These are phyloP conservation scores for Cerceris ruficornis DNA, from an alignment of 2,888 invertebrate genomes.

Conservation along the genomic window DNA sequence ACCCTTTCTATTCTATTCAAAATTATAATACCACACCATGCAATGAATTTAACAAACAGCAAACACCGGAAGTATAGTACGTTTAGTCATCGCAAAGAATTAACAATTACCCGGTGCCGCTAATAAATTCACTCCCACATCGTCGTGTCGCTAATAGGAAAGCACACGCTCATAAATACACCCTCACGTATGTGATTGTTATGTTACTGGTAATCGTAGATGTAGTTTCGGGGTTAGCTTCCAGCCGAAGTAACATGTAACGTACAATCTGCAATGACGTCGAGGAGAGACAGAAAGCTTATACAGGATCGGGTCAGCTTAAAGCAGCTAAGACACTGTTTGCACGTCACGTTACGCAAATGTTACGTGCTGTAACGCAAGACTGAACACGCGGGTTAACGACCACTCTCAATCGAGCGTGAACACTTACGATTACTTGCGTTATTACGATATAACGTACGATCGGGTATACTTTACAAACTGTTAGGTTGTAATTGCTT, in stretches of 20 bases:
- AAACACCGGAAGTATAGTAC: too few species aligned
- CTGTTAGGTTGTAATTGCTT: too few species aligned
- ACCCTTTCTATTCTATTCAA: too few species aligned
- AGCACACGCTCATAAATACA: conserved; percentile 59
- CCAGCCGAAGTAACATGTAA: conserved; percentile 39
- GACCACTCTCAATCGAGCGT: too few species aligned
- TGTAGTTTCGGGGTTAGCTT: conserved; percentile 36
- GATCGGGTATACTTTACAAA: too few species aligned
- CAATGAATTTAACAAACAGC: too few species aligned
- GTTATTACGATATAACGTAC: too few species aligned
- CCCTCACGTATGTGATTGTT: conserved; percentile 25
- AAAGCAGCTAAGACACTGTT: conserved; percentile 39
- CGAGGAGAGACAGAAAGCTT: conserved; percentile 36
- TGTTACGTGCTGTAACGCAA: conserved; percentile 29
- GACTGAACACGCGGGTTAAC: conserved; percentile 5
- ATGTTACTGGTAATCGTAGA: conserved; percentile 7
- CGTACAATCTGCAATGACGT: conserved; percentile 51
- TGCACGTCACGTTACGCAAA: conserved; percentile 48
- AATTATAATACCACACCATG: too few species aligned
- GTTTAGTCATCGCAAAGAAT: conserved; percentile 15
- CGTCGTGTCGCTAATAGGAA: conserved; percentile 58
- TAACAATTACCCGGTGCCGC: conserved; percentile 19
- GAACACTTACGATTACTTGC: too few species aligned
- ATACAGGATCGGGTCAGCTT: conserved; percentile 33
- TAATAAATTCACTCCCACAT: conserved; percentile 1